Evolutionary conservation across 1,140 invertebrate species (phyloP).

Genomic region (Choristoneura fumiferana): DNA sequence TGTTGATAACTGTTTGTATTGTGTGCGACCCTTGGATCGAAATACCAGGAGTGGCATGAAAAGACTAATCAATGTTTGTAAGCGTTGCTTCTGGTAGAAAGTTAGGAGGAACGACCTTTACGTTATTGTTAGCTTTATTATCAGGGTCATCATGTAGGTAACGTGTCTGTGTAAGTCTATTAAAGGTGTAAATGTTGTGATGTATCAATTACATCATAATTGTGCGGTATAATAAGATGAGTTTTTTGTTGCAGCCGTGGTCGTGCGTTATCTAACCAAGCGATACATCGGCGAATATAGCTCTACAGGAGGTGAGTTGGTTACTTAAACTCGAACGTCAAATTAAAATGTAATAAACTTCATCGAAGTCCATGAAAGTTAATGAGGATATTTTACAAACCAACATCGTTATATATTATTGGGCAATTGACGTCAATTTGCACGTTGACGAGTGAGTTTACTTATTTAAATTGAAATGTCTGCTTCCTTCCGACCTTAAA

Average conservation of each 20-base stretch:
- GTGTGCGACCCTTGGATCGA: slow-evolving; percentile 43
- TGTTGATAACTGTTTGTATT: slow-evolving; percentile 61
- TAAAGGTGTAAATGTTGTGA: slow-evolving; percentile 7
- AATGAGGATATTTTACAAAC: background rate
- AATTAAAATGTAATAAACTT: background rate
- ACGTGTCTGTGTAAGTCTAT: slow-evolving; percentile 4
- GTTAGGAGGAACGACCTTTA: slow-evolving; percentile 54
- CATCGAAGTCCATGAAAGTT: background rate
- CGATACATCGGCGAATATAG: slow-evolving; percentile 91
- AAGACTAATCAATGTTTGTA: slow-evolving; percentile 52
- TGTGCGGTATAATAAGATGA: slow-evolving; percentile 16
- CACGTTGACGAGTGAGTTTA: background rate
- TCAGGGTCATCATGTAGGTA: slow-evolving; percentile 4
- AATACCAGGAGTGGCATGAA: slow-evolving; percentile 59
- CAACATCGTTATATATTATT: background rate
- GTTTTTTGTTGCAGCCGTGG: slow-evolving; percentile 84
- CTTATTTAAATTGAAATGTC: slow-evolving; percentile 36
- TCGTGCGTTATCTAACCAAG: slow-evolving; percentile 88
- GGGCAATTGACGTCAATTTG: slow-evolving; percentile 13
- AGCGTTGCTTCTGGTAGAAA: slow-evolving; percentile 46
- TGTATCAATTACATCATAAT: slow-evolving; percentile 17
- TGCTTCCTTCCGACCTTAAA: slow-evolving; percentile 49
- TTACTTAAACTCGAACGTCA: background rate
- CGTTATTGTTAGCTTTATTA: slow-evolving; percentile 16
- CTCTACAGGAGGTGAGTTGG: slow-evolving; percentile 85